A percentile compares a stretch with the other conserved stretches of the same genome.
These are phyloP conservation scores for Gryon sp. DNA, from an alignment of 1,140 invertebrate genomes.

Conservation along the genomic window DNA sequence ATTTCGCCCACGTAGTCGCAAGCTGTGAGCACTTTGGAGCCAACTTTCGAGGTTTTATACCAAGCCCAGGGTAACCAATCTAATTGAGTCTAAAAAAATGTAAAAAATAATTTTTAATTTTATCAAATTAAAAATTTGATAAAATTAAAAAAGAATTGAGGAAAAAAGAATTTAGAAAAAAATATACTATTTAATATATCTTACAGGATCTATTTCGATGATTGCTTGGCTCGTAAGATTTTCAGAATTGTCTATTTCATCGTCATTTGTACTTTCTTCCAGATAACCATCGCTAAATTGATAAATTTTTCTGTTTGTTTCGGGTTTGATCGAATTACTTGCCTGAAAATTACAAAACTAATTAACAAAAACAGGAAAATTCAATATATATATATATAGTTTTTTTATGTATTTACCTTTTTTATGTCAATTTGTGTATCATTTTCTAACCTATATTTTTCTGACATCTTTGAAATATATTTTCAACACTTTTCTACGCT, in stretches of 20 bases:
- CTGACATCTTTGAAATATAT: too few relatives aligned
- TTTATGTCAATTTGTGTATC: too few relatives aligned
- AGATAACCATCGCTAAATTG: background rate
- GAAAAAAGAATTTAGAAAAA: too few relatives aligned
- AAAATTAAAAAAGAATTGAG: background rate
- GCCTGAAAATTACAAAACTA: too few relatives aligned
- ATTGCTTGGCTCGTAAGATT: background rate
- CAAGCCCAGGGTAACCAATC: slow-evolving; percentile 87
- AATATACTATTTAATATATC: background rate
- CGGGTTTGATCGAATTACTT: background rate
- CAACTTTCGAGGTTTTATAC: slow-evolving; percentile 83
- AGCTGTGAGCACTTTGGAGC: slow-evolving; percentile 84
- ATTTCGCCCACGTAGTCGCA: slow-evolving; percentile 92
- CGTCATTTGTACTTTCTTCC: background rate
- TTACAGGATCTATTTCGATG: background rate
- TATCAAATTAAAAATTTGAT: background rate
- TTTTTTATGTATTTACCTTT: too few relatives aligned
- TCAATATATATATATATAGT: too few relatives aligned
- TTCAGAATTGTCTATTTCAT: slow-evolving; percentile 1
- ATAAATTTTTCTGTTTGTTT: background rate
- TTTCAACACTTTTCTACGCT: too few relatives aligned
- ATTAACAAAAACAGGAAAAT: too few relatives aligned
- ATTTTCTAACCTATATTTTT: too few relatives aligned
- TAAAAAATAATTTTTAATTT: background rate
- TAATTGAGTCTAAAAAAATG: slow-evolving; percentile 80